A percentile compares a stretch with the other conserved stretches of the same genome.
These are phyloP conservation scores for Zingel zingel DNA, from an alignment of 2,113 vertebrate species.

Conservation along the genomic window DNA sequence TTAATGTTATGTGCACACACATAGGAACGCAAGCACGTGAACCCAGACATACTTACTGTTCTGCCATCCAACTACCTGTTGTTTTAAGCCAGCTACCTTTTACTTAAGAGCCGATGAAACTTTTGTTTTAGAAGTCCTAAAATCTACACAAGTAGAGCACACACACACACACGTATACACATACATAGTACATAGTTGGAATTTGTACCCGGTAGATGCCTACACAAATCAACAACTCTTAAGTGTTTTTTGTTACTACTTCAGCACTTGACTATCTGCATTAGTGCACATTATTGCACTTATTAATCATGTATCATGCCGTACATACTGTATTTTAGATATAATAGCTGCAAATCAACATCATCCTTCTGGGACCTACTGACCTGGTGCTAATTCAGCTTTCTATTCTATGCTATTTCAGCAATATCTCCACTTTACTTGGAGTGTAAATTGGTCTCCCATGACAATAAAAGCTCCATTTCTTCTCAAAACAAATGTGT, in stretches of 20 bases:
- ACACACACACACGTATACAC: neutral
- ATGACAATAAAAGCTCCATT: slow-evolving; percentile 15
- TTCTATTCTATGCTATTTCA: slow-evolving; percentile 35
- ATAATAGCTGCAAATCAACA: slow-evolving; percentile 27
- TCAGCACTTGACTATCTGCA: neutral
- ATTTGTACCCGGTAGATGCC: neutral
- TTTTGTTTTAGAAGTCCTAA: neutral
- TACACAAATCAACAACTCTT: neutral
- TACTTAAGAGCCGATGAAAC: neutral
- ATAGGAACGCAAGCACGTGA: neutral
- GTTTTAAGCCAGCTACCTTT: neutral
- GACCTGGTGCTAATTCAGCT: slow-evolving; percentile 22
- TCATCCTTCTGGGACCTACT: neutral
- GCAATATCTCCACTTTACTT: slow-evolving; percentile 8
- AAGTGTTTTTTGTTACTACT: neutral
- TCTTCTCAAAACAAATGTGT: neutral
- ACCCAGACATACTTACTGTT: neutral
- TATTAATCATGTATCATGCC: neutral
- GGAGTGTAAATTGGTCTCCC: slow-evolving; percentile 25
- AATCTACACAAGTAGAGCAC: neutral
- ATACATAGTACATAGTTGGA: neutral
- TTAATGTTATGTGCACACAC: neutral
- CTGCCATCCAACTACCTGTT: neutral
- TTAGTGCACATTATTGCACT: neutral
- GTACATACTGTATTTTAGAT: neutral